Evolutionary conservation across 64 coral and sea anemone species (phyloP), one percentile per base, ranked within the genome.

Genomic region (Acropora tenuis): DNA sequence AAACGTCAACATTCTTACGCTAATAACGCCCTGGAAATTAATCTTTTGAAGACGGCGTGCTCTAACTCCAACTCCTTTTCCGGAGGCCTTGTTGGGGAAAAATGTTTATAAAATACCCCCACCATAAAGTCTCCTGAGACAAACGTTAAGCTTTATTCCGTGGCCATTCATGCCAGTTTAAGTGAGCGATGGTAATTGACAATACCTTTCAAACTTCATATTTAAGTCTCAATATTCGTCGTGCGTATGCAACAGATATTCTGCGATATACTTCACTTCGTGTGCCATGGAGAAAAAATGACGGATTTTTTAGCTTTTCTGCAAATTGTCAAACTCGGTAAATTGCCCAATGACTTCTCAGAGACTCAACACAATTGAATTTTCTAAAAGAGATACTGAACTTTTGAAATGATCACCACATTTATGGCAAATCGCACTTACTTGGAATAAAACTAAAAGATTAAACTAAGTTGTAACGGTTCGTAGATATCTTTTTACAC

Each of bases 231-330:
- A 75, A 75, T 75, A 75, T 75, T 75, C 73, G 73, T 75, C 73
- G 19, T 75, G 19, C 15, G 73, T 40, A 75, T 20, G 6, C 73
- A 75, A 75, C 73, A 75, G 73, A 75, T 75, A 75, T 75, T 20
- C 15, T 75, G 73, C 73, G 73, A 75, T 75, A 40, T 75, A 75
- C 73, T n/a, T 75, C 15, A 75, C 20, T 75, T 75, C 76, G 76
- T 78, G 76, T 78, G 47, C 46, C 76, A 47, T 47, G 47, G 76
- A 78, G 13, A n/a, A 48, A 78, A 52, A 78, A 78, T 78, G 44
- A 46, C 76, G 76, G 47, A 48, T 78, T 78, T 78, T 48, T 48
- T 46, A 78, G 76, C 76, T 78, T 78, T 78, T 78, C 76, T 78
- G 47, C 76, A 50, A 78, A 78, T 78, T 78, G 76, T n/a, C 1